These are phyloP conservation scores for Pararge aegeria DNA, from an alignment of 1,140 invertebrate species.

Conservation along the genomic window DNA sequence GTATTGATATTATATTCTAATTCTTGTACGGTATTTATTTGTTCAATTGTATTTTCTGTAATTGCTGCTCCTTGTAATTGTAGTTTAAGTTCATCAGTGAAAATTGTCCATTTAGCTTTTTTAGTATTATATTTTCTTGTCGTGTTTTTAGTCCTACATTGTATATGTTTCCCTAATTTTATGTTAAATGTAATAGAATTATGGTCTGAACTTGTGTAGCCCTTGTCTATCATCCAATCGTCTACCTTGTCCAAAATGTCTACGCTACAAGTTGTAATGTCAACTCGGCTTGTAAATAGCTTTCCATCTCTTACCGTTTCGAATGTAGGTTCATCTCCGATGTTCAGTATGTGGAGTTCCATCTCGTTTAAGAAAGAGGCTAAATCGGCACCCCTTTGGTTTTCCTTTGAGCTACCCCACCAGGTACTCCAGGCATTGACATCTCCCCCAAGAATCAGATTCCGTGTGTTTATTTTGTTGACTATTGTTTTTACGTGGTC, in stretches of 20 bases:
- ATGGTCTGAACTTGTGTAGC: constrained; percentile 29
- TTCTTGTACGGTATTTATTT: too few species aligned
- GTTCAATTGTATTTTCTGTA: too few species aligned
- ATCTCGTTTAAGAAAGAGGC: constrained; percentile 26
- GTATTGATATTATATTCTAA: too few species aligned
- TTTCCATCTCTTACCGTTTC: constrained; percentile 20
- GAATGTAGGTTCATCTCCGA: constrained; percentile 36
- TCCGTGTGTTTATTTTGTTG: constrained; percentile 7
- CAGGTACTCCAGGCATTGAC: constrained; percentile 45
- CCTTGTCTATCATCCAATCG: constrained; percentile 26
- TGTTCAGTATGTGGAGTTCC: constrained; percentile 34
- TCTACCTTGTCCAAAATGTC: constrained; percentile 17
- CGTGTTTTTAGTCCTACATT: too few species aligned
- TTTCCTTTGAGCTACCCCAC: constrained; percentile 41
- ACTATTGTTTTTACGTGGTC: neutral
- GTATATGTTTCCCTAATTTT: too few species aligned
- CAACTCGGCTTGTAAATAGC: constrained; percentile 32
- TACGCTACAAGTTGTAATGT: constrained; percentile 32
- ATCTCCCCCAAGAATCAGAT: constrained; percentile 38
- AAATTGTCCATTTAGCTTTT: too few species aligned
- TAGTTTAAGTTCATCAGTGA: too few species aligned
- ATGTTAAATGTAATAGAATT: constrained; percentile 29
- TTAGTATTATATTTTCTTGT: too few species aligned
- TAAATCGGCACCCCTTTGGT: constrained; percentile 27
- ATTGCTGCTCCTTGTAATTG: too few species aligned